Conservation (phyloP, 2,888 invertebrate genomes). For the Dynastes hyllus region DNA sequence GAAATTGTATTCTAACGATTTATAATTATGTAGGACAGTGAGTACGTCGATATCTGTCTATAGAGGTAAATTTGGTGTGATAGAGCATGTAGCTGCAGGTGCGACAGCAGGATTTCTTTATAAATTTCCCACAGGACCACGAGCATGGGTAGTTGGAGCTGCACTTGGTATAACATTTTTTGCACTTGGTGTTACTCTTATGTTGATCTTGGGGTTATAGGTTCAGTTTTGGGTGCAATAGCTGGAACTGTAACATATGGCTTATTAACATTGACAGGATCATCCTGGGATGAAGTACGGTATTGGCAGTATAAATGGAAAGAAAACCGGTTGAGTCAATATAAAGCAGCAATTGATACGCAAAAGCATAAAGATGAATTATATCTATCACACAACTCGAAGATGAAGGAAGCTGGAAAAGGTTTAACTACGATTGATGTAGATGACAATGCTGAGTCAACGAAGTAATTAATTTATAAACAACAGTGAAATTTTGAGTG, state of each 20-base stretch:
- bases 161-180: slow-evolving; percentile 73
- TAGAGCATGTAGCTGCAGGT: slow-evolving; percentile 81
- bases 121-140: slow-evolving; percentile 80
- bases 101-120: slow-evolving; percentile 78
- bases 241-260: slow-evolving; percentile 75
- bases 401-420: slow-evolving; percentile 47
- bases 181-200: slow-evolving; percentile 3
- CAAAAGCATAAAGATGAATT: slow-evolving; percentile 63
- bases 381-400: slow-evolving; percentile 55
- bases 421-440: neutral
- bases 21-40: slow-evolving; percentile 72
- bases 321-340: slow-evolving; percentile 66
- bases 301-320: slow-evolving; percentile 75
- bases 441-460: neutral
- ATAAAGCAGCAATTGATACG: slow-evolving; percentile 62
- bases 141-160: slow-evolving; percentile 80
- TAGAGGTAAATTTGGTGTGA: slow-evolving; percentile 78
- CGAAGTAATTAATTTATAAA: neutral
- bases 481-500: neutral
- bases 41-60: slow-evolving; percentile 80
- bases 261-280: slow-evolving; percentile 75
- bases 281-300: slow-evolving; percentile 78
- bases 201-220: slow-evolving; percentile 66
- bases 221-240: slow-evolving; percentile 76
- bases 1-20: neutral